A percentile compares a stretch with the other conserved stretches of the same genome.
These are phyloP conservation scores for Zhengitettix transpicula DNA, from an alignment of 2,888 invertebrate species.

Conservation along the genomic window DNA sequence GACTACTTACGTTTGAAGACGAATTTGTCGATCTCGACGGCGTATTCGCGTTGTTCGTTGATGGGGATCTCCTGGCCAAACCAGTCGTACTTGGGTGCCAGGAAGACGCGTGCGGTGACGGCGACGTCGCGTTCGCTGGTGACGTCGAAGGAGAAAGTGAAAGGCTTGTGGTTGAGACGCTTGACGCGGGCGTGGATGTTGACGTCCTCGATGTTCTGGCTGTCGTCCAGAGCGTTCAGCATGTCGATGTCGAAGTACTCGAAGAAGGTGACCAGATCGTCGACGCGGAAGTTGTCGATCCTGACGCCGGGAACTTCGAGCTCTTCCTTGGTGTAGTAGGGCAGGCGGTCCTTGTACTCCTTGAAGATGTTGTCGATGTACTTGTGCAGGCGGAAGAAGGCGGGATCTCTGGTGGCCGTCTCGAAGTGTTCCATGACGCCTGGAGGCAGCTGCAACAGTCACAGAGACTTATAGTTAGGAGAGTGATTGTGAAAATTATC, in stretches of 20 bases:
- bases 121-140: constrained; percentile 13
- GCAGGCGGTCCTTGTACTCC: constrained; percentile 18
- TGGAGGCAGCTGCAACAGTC: constrained; percentile 15
- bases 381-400: constrained; percentile 21
- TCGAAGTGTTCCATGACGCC: constrained; percentile 21
- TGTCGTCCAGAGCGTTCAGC: constrained; percentile 12
- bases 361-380: constrained; percentile 20
- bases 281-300: constrained; percentile 13
- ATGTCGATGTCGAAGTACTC: constrained; percentile 17
- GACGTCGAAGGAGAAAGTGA: constrained; percentile 14
- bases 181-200: constrained; percentile 18
- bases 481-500: too few species aligned
- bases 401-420: constrained; percentile 20
- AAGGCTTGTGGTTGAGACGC: constrained; percentile 18
- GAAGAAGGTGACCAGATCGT: constrained; percentile 15
- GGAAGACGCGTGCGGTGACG: constrained; percentile 16
- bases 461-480: too few species aligned
- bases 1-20: constrained; percentile 4
- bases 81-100: constrained; percentile 16
- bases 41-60: constrained; percentile 12
- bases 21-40: constrained; percentile 16
- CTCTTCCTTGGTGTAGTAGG: constrained; percentile 16
- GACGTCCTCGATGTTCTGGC: constrained; percentile 20
- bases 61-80: constrained; percentile 14
- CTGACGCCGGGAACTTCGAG: constrained; percentile 11